phyloP scores from a whole-genome alignment of 1,140 invertebrate genomes.

The Drosophila novamexicana region DNA sequence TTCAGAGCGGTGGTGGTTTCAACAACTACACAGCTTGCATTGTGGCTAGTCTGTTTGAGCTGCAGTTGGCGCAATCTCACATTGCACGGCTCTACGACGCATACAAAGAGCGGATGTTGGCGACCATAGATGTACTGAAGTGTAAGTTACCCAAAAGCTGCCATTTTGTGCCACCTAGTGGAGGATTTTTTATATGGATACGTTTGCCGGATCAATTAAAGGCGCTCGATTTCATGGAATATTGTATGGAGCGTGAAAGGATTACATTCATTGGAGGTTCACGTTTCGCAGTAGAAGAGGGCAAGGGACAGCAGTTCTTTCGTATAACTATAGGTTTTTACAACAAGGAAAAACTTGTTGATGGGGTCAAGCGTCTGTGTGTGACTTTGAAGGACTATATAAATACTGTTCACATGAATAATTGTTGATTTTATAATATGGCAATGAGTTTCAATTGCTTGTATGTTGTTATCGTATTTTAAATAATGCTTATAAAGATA shows the following conservation, averaged over 20 bases:
- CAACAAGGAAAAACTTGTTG: constrained; percentile 57
- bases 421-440: constrained; percentile 46
- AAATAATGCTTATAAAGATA: constrained; percentile 70
- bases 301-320: constrained; percentile 83
- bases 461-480: constrained; percentile 43
- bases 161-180: constrained; percentile 84
- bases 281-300: constrained; percentile 83
- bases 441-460: constrained; percentile 50
- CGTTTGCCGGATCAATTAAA: constrained; percentile 81
- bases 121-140: constrained; percentile 83
- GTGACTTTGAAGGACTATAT: constrained; percentile 47
- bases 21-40: constrained; percentile 88
- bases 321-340: constrained; percentile 85
- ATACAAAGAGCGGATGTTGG: constrained; percentile 85
- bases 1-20: constrained; percentile 87
- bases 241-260: constrained; percentile 59
- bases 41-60: constrained; percentile 86
- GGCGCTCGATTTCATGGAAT: constrained; percentile 55
- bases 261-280: constrained; percentile 85
- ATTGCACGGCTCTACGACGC: constrained; percentile 84
- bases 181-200: constrained; percentile 88
- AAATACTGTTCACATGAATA: constrained; percentile 2
- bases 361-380: constrained; percentile 61
- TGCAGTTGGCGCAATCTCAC: constrained; percentile 85
- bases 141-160: constrained; percentile 84